Evolutionary conservation across 2,888 invertebrate genomes (phyloP).

Genomic region (Psylliodes chrysocephalus): DNA sequence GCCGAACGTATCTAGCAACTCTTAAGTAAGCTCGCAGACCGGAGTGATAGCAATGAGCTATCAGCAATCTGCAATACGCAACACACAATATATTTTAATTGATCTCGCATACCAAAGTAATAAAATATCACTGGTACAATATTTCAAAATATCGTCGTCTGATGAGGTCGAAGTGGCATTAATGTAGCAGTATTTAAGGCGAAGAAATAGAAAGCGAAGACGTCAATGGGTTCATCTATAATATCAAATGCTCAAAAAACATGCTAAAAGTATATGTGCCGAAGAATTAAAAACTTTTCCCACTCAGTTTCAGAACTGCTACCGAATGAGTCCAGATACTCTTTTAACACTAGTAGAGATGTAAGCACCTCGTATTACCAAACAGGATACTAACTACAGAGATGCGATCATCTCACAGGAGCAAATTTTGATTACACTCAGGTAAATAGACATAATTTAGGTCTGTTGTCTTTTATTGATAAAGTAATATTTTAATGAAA

Average conservation of each 20-base stretch:
- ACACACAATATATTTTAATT: conserved; percentile 15
- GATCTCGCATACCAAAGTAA: too few relatives aligned
- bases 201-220: conserved; percentile 32
- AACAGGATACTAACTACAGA: conserved; percentile 14
- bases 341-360: conserved; percentile 23
- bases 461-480: too few relatives aligned
- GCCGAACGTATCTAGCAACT: too few relatives aligned
- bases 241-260: conserved; percentile 20
- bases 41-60: conserved; percentile 20
- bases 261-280: conserved; percentile 27
- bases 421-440: neutral
- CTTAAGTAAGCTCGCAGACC: conserved; percentile 17
- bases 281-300: conserved; percentile 27
- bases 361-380: conserved; percentile 12
- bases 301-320: conserved; percentile 27
- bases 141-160: conserved; percentile 24
- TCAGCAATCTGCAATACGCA: conserved; percentile 17
- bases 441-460: neutral
- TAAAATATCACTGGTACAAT: too few relatives aligned
- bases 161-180: conserved; percentile 31
- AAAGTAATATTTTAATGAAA: conserved; percentile 9
- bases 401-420: conserved; percentile 13
- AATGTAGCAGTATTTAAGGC: conserved; percentile 27
- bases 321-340: conserved; percentile 22
- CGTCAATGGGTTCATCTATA: conserved; percentile 28